Base-by-base conservation (phyloP, 2,113 vertebrate genomes). In the Urocitellus parryii region DNA sequence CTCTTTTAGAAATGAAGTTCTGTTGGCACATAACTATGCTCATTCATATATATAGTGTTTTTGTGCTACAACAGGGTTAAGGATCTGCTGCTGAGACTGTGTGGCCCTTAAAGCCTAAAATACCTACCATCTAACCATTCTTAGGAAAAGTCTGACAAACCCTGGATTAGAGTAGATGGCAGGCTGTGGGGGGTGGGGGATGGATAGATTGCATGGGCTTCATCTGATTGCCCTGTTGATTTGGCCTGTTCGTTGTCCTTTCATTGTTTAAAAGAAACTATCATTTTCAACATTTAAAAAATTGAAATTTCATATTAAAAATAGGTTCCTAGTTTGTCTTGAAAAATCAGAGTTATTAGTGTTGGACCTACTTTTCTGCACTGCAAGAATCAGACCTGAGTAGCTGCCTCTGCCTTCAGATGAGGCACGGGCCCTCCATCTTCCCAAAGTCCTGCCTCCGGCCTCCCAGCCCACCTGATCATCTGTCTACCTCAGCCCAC, bases 241-340 rank as follows among this genome's bases (percentile, higher is more conserved):
- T 79, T 81, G 16, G 34, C 20, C 24, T 83, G n/a, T 16, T 48
- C 39, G 68, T 18, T 67, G 34, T 81, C 45, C 37, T 89, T 74
- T 65, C 24, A 5, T 42, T 81, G 13, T 56, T 70, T 56, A 61
- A 73, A 89, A n/a, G 34, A 53, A 94, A 87, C 82, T 24, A 70
- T 13, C 81, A 86, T 45, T 76, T 85, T 77, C 22, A 88, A 82
- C 20, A 88, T 72, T 96, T 88, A 78, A 84, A 84, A 90, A 76
- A 63, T 10, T 32, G n/a, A 67, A 45, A 94, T 72, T 77, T 72
- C 84, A 78, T 4, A 68, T 34, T 20, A 70, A 51, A 39, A 51
- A 51, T 37, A 81, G 61, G 67, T 81, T 77, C 34, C 53, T 67
- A 58, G 25, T 12, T 74, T 74, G 53, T 82, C 22, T 74, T 45